These are phyloP conservation scores for Indicator maculatus DNA, from an alignment of 2,113 vertebrate species.

Conservation along the genomic window DNA sequence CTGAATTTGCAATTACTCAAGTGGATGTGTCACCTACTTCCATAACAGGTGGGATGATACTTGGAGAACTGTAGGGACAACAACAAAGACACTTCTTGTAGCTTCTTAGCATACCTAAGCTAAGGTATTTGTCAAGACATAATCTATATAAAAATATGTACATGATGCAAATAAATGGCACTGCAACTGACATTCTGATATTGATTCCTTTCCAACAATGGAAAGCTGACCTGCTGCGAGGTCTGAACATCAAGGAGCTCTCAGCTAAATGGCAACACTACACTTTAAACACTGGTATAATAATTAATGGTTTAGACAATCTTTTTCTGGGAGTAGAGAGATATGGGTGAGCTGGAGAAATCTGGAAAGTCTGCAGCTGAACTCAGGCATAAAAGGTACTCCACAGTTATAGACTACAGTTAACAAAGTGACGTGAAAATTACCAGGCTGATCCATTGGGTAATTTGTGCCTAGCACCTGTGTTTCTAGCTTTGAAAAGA, in stretches of 20 bases:
- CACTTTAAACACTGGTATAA: neutral
- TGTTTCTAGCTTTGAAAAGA: constrained; percentile 65
- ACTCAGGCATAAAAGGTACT: constrained; percentile 8
- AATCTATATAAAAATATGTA: neutral
- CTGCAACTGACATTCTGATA: fast-evolving
- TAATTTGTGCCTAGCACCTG: constrained; percentile 67
- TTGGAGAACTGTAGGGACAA: neutral
- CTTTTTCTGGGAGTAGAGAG: constrained; percentile 2
- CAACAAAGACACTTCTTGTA: neutral
- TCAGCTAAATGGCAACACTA: neutral
- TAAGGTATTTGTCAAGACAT: neutral
- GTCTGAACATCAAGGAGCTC: neutral
- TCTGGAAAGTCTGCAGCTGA: constrained; percentile 1
- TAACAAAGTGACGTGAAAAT: constrained; percentile 65
- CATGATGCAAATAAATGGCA: neutral
- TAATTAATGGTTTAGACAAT: constrained; percentile 27
- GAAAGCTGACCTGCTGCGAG: neutral
- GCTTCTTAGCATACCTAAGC: neutral
- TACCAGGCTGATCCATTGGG: constrained; percentile 32
- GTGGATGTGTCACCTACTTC: neutral
- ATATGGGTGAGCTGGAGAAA: neutral
- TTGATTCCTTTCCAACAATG: neutral
- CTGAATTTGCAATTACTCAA: neutral
- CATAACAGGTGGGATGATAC: neutral
- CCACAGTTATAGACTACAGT: neutral